These are phyloP conservation scores for Dryobota labecula DNA, from an alignment of 2,888 invertebrate genomes.

Conservation along the genomic window DNA sequence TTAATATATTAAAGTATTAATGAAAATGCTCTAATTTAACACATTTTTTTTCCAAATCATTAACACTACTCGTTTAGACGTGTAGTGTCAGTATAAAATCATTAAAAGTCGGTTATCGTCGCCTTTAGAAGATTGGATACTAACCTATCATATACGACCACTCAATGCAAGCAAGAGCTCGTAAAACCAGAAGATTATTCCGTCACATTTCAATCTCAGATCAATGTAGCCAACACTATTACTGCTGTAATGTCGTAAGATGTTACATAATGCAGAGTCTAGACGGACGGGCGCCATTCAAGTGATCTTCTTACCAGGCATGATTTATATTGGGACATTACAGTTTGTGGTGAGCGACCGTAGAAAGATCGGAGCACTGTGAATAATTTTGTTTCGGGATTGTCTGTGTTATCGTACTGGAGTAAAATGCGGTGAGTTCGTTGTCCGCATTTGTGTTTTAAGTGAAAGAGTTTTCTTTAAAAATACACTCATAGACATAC, in stretches of 20 bases:
- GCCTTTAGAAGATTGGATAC: neutral
- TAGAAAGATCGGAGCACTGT: slow-evolving; percentile 29
- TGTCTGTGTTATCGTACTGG: slow-evolving; percentile 26
- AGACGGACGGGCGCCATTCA: slow-evolving; percentile 62
- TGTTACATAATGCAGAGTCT: slow-evolving; percentile 48
- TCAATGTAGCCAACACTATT: slow-evolving; percentile 13
- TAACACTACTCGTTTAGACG: too few species aligned
- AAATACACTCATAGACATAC: too few species aligned
- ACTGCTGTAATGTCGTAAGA: slow-evolving; percentile 18
- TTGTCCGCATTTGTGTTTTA: slow-evolving; percentile 1
- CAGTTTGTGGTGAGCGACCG: neutral
- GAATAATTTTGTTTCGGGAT: slow-evolving; percentile 46
- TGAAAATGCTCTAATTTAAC: too few species aligned
- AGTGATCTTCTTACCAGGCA: slow-evolving; percentile 27
- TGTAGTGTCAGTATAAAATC: too few species aligned
- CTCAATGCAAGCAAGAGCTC: slow-evolving; percentile 9
- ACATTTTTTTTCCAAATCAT: too few species aligned
- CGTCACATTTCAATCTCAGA: slow-evolving; percentile 31
- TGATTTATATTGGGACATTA: slow-evolving; percentile 42
- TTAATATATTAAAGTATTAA: too few species aligned
- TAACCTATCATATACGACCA: slow-evolving; percentile 6
- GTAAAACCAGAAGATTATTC: slow-evolving; percentile 39
- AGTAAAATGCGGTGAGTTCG: neutral
- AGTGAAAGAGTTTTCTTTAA: neutral
- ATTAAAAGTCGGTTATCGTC: too few species aligned